Conservation (phyloP, 2,888 invertebrate species). For the Scaptodrosophila latifasciaeformis region DNA sequence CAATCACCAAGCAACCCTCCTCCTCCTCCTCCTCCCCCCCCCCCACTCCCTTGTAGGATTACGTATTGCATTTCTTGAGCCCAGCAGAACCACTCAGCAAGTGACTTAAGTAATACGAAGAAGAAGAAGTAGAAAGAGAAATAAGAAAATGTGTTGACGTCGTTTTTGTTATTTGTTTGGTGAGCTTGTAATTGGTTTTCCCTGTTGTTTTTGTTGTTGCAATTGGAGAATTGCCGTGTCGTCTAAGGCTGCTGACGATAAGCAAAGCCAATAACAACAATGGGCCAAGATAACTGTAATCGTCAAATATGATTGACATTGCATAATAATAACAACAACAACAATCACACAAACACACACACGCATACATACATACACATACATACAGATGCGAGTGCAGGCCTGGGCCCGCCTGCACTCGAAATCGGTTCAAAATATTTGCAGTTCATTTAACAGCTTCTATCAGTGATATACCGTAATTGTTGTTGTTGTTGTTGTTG, state of each 20-base stretch:
- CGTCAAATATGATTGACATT: constrained; percentile 55
- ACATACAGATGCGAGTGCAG: too few species aligned
- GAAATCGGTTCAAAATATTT: constrained; percentile 29
- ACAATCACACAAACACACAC: constrained; percentile 1
- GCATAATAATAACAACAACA: constrained; percentile 42
- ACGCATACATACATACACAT: neutral
- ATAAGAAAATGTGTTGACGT: neutral
- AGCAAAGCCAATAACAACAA: constrained; percentile 25
- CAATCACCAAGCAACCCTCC: too few species aligned
- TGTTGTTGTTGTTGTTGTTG: constrained; percentile 19
- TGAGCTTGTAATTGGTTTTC: constrained; percentile 38
- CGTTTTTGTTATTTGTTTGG: constrained; percentile 23
- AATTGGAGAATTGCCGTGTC: constrained; percentile 23
- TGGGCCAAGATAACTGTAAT: constrained; percentile 43
- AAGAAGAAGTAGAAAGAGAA: neutral
- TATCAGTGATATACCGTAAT: constrained; percentile 10
- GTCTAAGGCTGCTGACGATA: too few species aligned
- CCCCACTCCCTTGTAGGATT: neutral
- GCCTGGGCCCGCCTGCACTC: neutral
- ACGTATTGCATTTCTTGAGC: constrained; percentile 39
- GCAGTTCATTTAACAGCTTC: constrained; percentile 43
- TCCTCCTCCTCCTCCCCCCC: too few species aligned
- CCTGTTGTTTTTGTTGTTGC: constrained; percentile 38
- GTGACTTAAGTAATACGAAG: constrained; percentile 40
- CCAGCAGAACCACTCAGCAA: constrained; percentile 23